Evolutionary conservation across 2,797 vertebrate species (phyloP).

Genomic region (Hypotaenidia okinawae): DNA sequence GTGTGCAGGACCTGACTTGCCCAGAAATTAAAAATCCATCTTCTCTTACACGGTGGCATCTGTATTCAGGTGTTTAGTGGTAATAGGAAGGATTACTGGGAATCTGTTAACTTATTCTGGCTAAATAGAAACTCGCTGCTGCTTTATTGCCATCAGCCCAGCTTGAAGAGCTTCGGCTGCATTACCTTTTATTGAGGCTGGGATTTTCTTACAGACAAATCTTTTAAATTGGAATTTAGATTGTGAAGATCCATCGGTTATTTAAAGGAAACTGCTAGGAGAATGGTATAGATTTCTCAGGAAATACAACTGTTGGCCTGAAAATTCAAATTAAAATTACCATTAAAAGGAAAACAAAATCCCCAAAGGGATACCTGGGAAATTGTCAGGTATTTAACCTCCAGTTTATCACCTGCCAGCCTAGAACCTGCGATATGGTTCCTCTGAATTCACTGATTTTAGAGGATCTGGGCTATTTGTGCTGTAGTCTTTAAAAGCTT

Average conservation of each 20-base stretch:
- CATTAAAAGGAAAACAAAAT: background rate
- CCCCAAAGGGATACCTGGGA: background rate
- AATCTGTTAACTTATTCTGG: background rate
- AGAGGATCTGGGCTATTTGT: background rate
- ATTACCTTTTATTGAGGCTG: constrained; percentile 26
- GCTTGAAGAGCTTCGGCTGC: background rate
- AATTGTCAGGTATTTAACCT: background rate
- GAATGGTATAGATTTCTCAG: constrained; percentile 24
- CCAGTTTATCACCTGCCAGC: background rate
- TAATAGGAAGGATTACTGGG: constrained; percentile 13
- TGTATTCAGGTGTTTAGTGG: background rate
- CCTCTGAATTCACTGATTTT: background rate
- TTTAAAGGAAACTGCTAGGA: constrained; percentile 41
- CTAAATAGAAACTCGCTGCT: constrained; percentile 21
- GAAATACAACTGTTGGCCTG: background rate
- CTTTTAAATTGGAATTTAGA: constrained; percentile 53
- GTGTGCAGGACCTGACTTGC: background rate
- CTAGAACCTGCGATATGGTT: background rate
- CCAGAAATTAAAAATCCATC: background rate
- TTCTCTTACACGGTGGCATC: background rate
- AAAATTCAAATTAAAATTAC: constrained; percentile 15
- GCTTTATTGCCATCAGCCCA: constrained; percentile 5
- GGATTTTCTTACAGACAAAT: constrained; percentile 48
- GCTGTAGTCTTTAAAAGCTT: background rate
- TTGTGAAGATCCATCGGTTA: constrained; percentile 39